A percentile compares a stretch with the other conserved stretches of the same genome.
Evolutionary conservation across 2,797 vertebrate species (phyloP).

Genomic region (Balearica regulorum): DNA sequence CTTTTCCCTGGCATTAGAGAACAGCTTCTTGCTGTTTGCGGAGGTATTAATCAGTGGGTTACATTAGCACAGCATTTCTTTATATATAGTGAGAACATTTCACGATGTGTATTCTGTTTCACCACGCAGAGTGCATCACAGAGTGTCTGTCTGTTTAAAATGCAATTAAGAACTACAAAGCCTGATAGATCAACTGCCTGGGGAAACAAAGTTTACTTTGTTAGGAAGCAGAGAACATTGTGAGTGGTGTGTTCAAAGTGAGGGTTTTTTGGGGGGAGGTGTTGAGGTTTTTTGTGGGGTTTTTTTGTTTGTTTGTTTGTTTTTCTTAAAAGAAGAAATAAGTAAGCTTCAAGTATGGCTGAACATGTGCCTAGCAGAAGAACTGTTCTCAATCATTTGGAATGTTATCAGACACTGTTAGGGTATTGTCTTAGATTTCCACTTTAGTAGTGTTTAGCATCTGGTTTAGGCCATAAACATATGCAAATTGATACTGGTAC

Average conservation of each 20-base stretch:
- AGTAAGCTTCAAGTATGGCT: not conserved
- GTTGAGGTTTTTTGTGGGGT: too few relatives aligned
- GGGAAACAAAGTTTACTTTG: not conserved
- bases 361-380: not conserved
- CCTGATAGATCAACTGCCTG: not conserved
- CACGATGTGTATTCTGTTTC: not conserved
- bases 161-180: not conserved
- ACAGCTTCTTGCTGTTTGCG: not conserved
- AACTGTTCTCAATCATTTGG: not conserved
- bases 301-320: too few relatives aligned
- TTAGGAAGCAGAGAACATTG: not conserved
- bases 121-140: not conserved
- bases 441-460: not conserved
- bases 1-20: not conserved
- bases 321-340: not conserved
- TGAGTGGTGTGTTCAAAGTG: not conserved
- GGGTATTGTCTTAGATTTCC: not conserved
- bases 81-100: not conserved
- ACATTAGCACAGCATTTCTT: not conserved
- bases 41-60: not conserved
- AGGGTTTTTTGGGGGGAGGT: not conserved
- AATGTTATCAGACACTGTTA: not conserved
- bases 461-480: not conserved
- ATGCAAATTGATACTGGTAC: not conserved
- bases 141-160: not conserved